Evolutionary conservation across 1,140 invertebrate genomes (phyloP), one percentile per base, ranked within the genome.

Genomic region (Drosophila orena): DNA sequence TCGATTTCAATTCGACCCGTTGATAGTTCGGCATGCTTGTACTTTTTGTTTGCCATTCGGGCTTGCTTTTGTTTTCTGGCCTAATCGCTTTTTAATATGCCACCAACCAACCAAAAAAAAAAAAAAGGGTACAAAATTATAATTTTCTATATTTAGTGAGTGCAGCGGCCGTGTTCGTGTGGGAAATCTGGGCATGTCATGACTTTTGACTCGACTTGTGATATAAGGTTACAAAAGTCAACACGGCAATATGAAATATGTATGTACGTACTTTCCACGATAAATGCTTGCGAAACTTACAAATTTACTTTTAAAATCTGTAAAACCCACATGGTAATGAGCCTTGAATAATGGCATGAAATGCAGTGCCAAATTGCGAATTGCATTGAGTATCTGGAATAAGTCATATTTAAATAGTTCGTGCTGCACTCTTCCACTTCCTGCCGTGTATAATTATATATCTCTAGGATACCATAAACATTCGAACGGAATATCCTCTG

Each of bases 71-170:
- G 46, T 42, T 43, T 40, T 49, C 70, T 52, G 53, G 35, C 22
- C 35, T 71, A 76, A 72, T 66, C 55, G 34, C 5, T 52, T 81
- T 72, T 71, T 71, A 58, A 77, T 68, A 77, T 57, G 60, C 49
- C 64, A 24, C 24, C 11, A 42, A 38, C 58, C n/a, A n/a, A n/a
- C n/a, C n/a, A n/a, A n/a, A n/a, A n/a, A 57, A 54, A 50, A n/a
- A 15, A 14, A n/a, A 73, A 38, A 49, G 30, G 30, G 30, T 3
- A 30, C 8, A 42, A 47, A 69, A 59, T 46, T 40, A 69, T 57
- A 4, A 46, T 57, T 59, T 44, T 40, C 43, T 49, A 27, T 66
- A 42, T 49, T 56, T 75, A 59, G 42, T 30, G 47, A 50, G 49
- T 40, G 35, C 43, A 47, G 17, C 4, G 62, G 17, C 42, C 62